Evolutionary conservation across 2,113 vertebrate genomes (phyloP).

Genomic region (Okapia johnstoni): DNA sequence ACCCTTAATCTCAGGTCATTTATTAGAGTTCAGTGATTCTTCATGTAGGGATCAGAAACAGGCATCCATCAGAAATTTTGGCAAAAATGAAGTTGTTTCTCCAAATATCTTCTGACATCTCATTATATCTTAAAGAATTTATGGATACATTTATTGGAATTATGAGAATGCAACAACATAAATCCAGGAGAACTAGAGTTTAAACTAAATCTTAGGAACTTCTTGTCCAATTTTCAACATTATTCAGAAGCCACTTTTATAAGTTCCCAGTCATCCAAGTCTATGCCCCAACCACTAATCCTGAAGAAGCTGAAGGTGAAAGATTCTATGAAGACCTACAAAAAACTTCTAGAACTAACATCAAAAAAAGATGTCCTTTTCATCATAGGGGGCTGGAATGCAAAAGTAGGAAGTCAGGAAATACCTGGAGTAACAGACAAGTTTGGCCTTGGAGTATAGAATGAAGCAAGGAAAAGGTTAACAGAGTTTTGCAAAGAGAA

Average conservation of each 20-base stretch:
- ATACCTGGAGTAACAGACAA: background rate
- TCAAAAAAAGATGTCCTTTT: background rate
- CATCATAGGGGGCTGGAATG: background rate
- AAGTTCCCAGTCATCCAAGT: background rate
- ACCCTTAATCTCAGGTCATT: background rate
- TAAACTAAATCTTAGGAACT: background rate
- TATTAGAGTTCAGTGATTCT: background rate
- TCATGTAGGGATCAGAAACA: background rate
- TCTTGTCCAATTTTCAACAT: background rate
- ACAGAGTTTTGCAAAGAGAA: background rate
- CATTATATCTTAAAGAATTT: background rate
- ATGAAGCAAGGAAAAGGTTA: background rate
- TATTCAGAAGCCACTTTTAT: background rate
- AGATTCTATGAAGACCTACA: background rate
- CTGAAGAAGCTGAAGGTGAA: background rate
- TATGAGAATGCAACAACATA: background rate
- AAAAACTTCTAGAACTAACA: background rate
- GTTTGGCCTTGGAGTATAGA: background rate
- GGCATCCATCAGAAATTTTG: background rate
- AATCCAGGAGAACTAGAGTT: background rate
- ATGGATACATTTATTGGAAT: background rate
- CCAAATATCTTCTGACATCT: background rate
- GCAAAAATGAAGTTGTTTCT: background rate
- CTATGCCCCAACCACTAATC: background rate
- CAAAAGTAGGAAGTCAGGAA: background rate